Percentiles rank a stretch among this genome's conserved stretches.
phyloP scores from a whole-genome alignment of 2,888 invertebrate genomes.

The Scaptomyza reducta region DNA sequence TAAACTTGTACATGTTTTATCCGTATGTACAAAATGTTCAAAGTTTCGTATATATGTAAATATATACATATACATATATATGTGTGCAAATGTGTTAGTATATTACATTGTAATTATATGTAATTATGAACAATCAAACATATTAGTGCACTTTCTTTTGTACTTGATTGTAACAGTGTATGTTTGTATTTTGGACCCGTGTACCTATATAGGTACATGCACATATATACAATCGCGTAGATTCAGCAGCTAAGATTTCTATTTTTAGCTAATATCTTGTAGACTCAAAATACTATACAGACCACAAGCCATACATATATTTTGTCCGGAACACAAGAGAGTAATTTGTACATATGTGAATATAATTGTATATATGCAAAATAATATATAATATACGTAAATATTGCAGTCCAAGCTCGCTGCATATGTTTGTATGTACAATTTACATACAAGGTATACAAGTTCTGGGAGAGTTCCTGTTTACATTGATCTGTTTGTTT shows the following conservation, averaged over 20 bases:
- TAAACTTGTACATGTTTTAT: background rate
- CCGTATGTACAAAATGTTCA: constrained; percentile 19
- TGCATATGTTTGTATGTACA: background rate
- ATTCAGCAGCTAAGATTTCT: constrained; percentile 56
- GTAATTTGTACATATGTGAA: constrained; percentile 34
- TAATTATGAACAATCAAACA: constrained; percentile 23
- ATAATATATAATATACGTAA: constrained; percentile 25
- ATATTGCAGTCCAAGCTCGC: constrained; percentile 6
- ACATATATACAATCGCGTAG: constrained; percentile 26
- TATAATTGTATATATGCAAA: constrained; percentile 8
- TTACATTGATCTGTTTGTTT: constrained; percentile 12
- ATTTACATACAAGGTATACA: background rate
- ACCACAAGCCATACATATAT: constrained; percentile 20
- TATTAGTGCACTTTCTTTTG: constrained; percentile 2
- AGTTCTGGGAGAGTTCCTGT: constrained; percentile 5
- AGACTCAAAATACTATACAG: constrained; percentile 27
- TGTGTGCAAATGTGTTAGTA: constrained; percentile 13
- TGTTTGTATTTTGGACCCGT: constrained; percentile 22
- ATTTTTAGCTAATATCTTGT: constrained; percentile 63
- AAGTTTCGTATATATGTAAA: background rate
- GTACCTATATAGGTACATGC: constrained; percentile 36
- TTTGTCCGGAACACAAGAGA: constrained; percentile 44
- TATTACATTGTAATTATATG: constrained; percentile 14
- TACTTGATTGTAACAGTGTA: constrained; percentile 6
- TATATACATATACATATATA: background rate